A percentile compares a stretch with the other conserved stretches of the same genome.
These are phyloP conservation scores for Autographa gamma DNA, from an alignment of 2,888 invertebrate species.

Conservation along the genomic window DNA sequence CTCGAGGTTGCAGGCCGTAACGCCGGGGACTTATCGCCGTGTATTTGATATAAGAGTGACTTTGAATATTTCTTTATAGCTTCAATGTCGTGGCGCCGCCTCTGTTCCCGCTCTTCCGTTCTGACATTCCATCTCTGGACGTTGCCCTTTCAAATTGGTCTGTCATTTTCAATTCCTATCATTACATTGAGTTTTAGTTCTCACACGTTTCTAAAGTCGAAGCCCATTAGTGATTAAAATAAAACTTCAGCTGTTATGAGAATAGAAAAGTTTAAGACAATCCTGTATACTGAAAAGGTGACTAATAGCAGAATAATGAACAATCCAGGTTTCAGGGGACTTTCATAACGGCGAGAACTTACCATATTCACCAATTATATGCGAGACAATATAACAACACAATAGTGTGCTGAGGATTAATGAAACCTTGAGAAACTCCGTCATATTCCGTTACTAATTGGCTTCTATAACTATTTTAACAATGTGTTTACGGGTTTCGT, in stretches of 20 bases:
- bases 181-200: constrained; percentile 13
- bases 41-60: constrained; percentile 75
- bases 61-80: constrained; percentile 71
- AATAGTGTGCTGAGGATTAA: constrained; percentile 63
- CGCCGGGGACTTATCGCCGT: constrained; percentile 64
- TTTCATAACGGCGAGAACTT: constrained; percentile 63
- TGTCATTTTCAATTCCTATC: constrained; percentile 31
- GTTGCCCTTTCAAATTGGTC: constrained; percentile 49
- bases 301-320: constrained; percentile 29
- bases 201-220: neutral
- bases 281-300: constrained; percentile 15
- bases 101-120: constrained; percentile 54
- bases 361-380: constrained; percentile 54
- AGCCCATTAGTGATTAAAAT: neutral
- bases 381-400: constrained; percentile 62
- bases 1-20: constrained; percentile 64
- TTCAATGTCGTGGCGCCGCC: constrained; percentile 57
- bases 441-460: constrained; percentile 49
- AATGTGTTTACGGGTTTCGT: constrained; percentile 39
- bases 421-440: constrained; percentile 72
- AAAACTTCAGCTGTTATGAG: neutral
- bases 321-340: constrained; percentile 44
- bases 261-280: neutral
- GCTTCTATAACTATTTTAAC: constrained; percentile 40
- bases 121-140: constrained; percentile 56